Evolutionary conservation across 1,140 invertebrate species (phyloP), one percentile per base, ranked within the genome.

Genomic region (Pseudomyrmex dendroicus): DNA sequence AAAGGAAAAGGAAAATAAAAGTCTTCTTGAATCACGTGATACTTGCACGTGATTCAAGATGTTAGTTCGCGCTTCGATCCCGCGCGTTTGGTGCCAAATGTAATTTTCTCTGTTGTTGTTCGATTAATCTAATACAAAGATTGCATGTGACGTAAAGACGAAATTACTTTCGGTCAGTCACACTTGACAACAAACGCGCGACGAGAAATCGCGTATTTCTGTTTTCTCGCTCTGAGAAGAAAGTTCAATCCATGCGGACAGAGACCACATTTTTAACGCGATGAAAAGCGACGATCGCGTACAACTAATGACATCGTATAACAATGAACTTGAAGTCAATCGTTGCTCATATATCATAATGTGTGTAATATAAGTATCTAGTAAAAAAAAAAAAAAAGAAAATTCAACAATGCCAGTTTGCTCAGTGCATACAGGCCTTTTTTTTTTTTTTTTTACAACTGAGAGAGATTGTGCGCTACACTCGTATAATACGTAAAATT

Each of bases 321-420:
- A 22, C 35, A 83, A 83, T 20, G 52, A 67, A 35, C 2, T 52
- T 13, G 48, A 83, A 44, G 50, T 77, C 61, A 20, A 54, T 56
- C 50, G 17, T 66, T 56, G 20, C 46, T 10, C 66, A 70, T 48
- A 44, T 25, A 22, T 12, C 35, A 35, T 35, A 35, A 35, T 35
- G 35, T 35, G 35, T 35, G n/a, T 46, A 67, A 67, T 15, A 73
- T 61, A 70, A 83, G 61, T 15, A 77, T 67, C 52, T 83, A 35
- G 61, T 13, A 77, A 77, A 59, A 78, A 68, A 12, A 73, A 73
- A 68, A 12, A 77, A 67, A 59, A 78, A 68, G 15, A 67, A 86
- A 80, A 74, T 59, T 87, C 54, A 87, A 86, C 82, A 80, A 87
- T 56, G 64, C 64, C 76, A 57, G 57, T 25, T 15, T 62, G 54